Evolutionary conservation across 2,888 invertebrate species (phyloP), one percentile per base, ranked within the genome.

Genomic region (Athripsodes cinereus): DNA sequence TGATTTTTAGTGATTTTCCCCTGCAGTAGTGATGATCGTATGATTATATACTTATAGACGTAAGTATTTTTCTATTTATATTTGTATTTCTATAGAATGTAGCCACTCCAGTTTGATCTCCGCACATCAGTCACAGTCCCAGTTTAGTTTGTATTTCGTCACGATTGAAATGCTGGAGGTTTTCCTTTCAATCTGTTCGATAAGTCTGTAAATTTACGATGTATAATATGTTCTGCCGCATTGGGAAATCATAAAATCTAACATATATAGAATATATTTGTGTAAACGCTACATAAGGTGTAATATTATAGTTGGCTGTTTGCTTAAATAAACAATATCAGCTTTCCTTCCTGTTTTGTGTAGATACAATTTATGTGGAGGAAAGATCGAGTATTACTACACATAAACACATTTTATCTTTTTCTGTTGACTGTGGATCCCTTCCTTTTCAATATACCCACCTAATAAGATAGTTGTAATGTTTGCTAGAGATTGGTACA

Each of bases 311-410:
- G 55, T 53, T 52, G 58, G 46, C 47, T 55, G 54, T 59, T 59
- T 40, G 52, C 59, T 59, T 59, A 59, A 55, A 59, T 59, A 59
- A 59, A 59, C 59, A 59, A 59, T 55, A 55, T 59, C 55, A 47
- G 52, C 49, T 49, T 52, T 40, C 40, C 40, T 40, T 40, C 40
- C 40, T 40, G 13, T 13, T 8, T 40, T 13, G 40, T 40, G 16
- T 40, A 40, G 40, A 40, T n/a, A 40, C 40, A 40, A 40, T 13
- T 13, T 40, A 40, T 13, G 13, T 40, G 5, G 5, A 8, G 40
- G 13, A 13, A 13, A 40, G n/a, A n/a, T 13, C 16, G 31, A 31
- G 11, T 31, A 31, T n/a, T n/a, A n/a, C n/a, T n/a, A 26, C 26
- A 26, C 26, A 6, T 3, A 26, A 26, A 26, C 10, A 26, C 26